These are phyloP conservation scores for Ornithoptera alexandrae DNA, from an alignment of 2,888 invertebrate species.

Conservation along the genomic window DNA sequence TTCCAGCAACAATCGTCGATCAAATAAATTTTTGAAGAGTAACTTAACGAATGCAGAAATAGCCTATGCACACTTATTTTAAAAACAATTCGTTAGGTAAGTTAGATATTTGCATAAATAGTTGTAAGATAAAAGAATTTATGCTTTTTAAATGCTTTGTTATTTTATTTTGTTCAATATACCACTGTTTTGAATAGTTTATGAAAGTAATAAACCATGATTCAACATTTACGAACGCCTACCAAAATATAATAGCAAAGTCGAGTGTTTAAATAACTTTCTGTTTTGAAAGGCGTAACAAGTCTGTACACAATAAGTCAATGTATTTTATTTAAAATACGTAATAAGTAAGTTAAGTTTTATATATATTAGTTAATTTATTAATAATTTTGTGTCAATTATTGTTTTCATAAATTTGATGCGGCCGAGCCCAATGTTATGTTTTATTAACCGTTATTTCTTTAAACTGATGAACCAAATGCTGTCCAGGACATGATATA, in stretches of 20 bases:
- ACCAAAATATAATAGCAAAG: slow-evolving; percentile 7
- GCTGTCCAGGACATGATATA: too few species aligned
- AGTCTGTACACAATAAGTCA: not conserved
- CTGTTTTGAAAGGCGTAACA: not conserved
- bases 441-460: not conserved
- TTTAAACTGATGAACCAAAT: not conserved
- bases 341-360: not conserved
- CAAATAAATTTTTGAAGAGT: not conserved
- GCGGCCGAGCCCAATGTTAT: slow-evolving; percentile 7
- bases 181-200: not conserved
- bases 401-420: not conserved
- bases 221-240: not conserved
- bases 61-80: too few species aligned
- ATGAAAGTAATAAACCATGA: not conserved
- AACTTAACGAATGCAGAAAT: not conserved
- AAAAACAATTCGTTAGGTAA: not conserved
- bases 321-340: not conserved
- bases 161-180: not conserved
- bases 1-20: not conserved
- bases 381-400: not conserved
- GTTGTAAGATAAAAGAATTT: not conserved
- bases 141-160: not conserved
- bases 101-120: not conserved
- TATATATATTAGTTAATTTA: not conserved
- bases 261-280: not conserved